Conservation (phyloP, 1,140 invertebrate genomes). For the Chlorops oryzae region DNA sequence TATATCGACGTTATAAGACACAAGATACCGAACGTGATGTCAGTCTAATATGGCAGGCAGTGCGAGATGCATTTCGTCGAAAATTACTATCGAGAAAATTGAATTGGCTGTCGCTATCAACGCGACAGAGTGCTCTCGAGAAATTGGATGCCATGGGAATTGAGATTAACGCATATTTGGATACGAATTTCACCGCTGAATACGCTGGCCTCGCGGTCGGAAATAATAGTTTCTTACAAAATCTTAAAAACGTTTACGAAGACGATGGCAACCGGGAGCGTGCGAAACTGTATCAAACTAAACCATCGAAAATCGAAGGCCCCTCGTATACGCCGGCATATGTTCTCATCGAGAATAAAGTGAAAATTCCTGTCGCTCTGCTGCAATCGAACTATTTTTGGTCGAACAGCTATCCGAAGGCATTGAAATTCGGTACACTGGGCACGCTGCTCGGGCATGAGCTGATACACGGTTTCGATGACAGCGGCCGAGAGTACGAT, state of each 20-base stretch:
- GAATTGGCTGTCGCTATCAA: slow-evolving; percentile 20
- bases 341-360: slow-evolving; percentile 30
- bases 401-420: slow-evolving; percentile 32
- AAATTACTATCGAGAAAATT: slow-evolving; percentile 21
- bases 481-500: slow-evolving; percentile 77
- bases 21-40: slow-evolving; percentile 25
- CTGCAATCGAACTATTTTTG: slow-evolving; percentile 35
- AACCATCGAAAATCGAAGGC: slow-evolving; percentile 21
- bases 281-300: slow-evolving; percentile 19
- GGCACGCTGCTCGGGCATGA: slow-evolving; percentile 65
- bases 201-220: slow-evolving; percentile 19
- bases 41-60: slow-evolving; percentile 29
- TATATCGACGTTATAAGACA: slow-evolving; percentile 26
- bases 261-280: slow-evolving; percentile 10
- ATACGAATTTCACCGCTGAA: slow-evolving; percentile 26
- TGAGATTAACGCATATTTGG: slow-evolving; percentile 27
- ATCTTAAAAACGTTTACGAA: slow-evolving; percentile 1
- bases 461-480: slow-evolving; percentile 63
- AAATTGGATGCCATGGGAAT: slow-evolving; percentile 32
- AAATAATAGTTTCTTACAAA: slow-evolving; percentile 11
- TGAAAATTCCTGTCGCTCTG: slow-evolving; percentile 33
- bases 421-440: slow-evolving; percentile 56
- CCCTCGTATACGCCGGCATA: slow-evolving; percentile 35
- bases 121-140: slow-evolving; percentile 22
- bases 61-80: slow-evolving; percentile 26